Evolutionary conservation across 2,113 vertebrate genomes (phyloP).

Genomic region (Phoenicopterus ruber): DNA sequence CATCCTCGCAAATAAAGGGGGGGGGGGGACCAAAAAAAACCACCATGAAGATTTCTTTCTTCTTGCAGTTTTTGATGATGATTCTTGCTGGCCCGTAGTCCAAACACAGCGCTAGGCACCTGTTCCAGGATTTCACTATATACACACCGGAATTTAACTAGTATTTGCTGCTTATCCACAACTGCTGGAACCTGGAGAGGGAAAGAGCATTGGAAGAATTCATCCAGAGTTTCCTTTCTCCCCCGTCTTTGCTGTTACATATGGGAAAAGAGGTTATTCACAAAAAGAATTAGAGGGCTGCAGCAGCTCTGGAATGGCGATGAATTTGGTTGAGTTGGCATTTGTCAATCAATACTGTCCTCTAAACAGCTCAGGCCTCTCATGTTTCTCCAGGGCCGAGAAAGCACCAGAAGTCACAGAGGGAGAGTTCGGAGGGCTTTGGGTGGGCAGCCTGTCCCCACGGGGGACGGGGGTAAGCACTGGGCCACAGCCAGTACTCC

Average conservation of each 20-base stretch:
- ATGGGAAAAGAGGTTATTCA: neutral
- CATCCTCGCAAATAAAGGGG: neutral
- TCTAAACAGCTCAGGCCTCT: neutral
- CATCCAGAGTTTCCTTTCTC: neutral
- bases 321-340: neutral
- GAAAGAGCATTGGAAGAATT: neutral
- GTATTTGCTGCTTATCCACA: neutral
- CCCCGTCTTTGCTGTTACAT: neutral
- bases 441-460: neutral
- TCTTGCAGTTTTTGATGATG: neutral
- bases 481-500: neutral
- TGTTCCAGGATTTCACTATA: neutral
- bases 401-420: neutral
- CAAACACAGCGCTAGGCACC: neutral
- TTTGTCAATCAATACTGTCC: neutral
- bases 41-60: too few species aligned
- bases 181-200: neutral
- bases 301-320: neutral
- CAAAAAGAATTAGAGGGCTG: neutral
- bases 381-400: neutral
- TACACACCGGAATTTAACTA: neutral
- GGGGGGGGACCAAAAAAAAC: too few species aligned
- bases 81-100: neutral
- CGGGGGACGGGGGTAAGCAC: accelerated
- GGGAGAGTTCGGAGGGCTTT: neutral